phyloP scores from a whole-genome alignment of 2,888 invertebrate species.

The Salpingus planirostris region DNA sequence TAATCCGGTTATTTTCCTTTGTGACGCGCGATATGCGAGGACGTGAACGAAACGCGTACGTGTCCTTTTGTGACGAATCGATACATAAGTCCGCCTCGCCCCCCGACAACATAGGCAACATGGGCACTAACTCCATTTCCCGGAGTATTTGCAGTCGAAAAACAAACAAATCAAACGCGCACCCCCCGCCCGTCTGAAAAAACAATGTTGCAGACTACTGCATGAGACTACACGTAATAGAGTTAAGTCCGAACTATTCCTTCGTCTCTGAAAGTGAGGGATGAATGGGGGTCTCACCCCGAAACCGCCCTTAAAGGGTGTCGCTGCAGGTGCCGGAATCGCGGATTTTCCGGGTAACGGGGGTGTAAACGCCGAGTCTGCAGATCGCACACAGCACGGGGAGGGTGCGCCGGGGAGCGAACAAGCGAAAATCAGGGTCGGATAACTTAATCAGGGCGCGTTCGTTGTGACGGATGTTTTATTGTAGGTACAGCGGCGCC shows the following conservation, averaged over 20 bases:
- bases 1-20: not conserved
- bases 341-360: slow-evolving; percentile 11
- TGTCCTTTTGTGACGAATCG: slow-evolving; percentile 14
- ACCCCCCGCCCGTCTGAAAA: slow-evolving; percentile 9
- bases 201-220: slow-evolving; percentile 17
- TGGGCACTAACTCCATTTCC: slow-evolving; percentile 13
- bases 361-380: slow-evolving; percentile 16
- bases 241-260: slow-evolving; percentile 15
- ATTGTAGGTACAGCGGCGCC: too few species aligned
- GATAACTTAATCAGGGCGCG: slow-evolving; percentile 34
- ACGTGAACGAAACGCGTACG: slow-evolving; percentile 3
- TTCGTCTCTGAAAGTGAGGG: too few species aligned
- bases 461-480: slow-evolving; percentile 21
- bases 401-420: slow-evolving; percentile 22
- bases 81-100: slow-evolving; percentile 10
- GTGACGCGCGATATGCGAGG: not conserved
- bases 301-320: not conserved
- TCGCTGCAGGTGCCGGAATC: slow-evolving; percentile 1
- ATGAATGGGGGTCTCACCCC: not conserved
- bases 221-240: slow-evolving; percentile 14
- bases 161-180: slow-evolving; percentile 18
- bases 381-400: slow-evolving; percentile 14
- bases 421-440: slow-evolving; percentile 37
- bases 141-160: slow-evolving; percentile 15
- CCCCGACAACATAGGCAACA: too few species aligned